These are phyloP conservation scores for Excalfactoria chinensis DNA, from an alignment of 2,113 vertebrate genomes.

Conservation along the genomic window DNA sequence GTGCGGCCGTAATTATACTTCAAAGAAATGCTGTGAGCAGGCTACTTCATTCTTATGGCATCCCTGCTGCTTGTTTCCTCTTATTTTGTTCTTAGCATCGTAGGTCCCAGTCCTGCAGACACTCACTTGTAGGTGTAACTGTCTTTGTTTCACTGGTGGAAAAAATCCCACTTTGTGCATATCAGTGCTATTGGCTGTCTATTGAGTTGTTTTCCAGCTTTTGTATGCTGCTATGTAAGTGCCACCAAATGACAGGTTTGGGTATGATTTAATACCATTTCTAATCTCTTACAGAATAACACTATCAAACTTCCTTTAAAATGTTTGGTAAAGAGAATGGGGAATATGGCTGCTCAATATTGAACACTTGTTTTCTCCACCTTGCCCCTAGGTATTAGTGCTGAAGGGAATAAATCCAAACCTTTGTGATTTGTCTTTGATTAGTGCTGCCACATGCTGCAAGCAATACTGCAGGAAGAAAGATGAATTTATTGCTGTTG, in stretches of 20 bases:
- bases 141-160: not conserved
- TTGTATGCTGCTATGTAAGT: not conserved
- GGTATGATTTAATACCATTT: conserved; percentile 3
- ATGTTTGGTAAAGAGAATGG: not conserved
- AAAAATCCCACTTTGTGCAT: not conserved
- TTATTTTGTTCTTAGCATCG: conserved; percentile 41
- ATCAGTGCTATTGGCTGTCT: not conserved
- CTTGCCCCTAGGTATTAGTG: conserved; percentile 32
- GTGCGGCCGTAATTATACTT: conserved; percentile 71
- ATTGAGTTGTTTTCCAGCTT: not conserved
- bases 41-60: conserved; percentile 9
- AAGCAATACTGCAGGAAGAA: conserved; percentile 47
- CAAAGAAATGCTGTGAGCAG: conserved; percentile 40
- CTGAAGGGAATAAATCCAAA: conserved; percentile 47
- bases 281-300: conserved; percentile 37
- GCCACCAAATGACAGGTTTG: not conserved
- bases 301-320: conserved; percentile 23
- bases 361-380: conserved; percentile 29
- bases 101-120: not conserved
- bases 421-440: conserved; percentile 65
- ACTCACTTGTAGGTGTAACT: not conserved
- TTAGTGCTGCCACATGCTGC: conserved; percentile 60
- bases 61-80: conserved; percentile 63
- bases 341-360: conserved; percentile 26
- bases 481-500: conserved; percentile 62